Percentiles rank a stretch among this genome's conserved stretches.
Evolutionary conservation across 64 coral and sea anemone genomes (phyloP).

Genomic region (Porites australiensis): DNA sequence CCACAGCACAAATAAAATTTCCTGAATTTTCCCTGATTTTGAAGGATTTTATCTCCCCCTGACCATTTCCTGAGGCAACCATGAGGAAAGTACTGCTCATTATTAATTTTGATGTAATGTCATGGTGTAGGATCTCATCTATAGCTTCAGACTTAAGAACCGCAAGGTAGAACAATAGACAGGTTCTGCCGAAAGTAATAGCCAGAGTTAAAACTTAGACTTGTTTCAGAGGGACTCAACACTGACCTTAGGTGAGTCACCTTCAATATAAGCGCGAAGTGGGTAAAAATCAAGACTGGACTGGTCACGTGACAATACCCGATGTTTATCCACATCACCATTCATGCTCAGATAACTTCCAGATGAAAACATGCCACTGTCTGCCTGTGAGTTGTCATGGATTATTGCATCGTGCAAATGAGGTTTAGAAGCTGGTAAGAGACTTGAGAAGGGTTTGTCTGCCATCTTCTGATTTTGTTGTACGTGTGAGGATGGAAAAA

Average conservation of each 20-base stretch:
- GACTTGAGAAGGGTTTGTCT: slow-evolving; percentile 16
- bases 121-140: too few species aligned
- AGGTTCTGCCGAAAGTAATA: too few species aligned
- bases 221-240: not conserved
- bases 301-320: slow-evolving; percentile 18
- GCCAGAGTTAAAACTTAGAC: too few species aligned
- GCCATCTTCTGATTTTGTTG: slow-evolving; percentile 19
- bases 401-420: not conserved
- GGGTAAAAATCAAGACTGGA: slow-evolving; percentile 28
- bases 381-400: slow-evolving; percentile 19
- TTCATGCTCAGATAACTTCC: slow-evolving; percentile 33
- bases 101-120: too few species aligned
- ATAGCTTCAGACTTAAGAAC: too few species aligned
- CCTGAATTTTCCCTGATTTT: too few species aligned
- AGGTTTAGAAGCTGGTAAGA: not conserved
- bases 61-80: too few species aligned
- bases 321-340: slow-evolving; percentile 25
- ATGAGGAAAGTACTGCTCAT: too few species aligned
- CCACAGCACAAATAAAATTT: too few species aligned
- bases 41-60: too few species aligned
- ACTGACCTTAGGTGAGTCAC: slow-evolving; percentile 17
- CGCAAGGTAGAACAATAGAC: too few species aligned
- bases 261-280: not conserved
- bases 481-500: not conserved
- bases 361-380: slow-evolving; percentile 42